These are phyloP conservation scores for Himalopsyche kuldschensis DNA, from an alignment of 2,888 invertebrate species.

Conservation along the genomic window DNA sequence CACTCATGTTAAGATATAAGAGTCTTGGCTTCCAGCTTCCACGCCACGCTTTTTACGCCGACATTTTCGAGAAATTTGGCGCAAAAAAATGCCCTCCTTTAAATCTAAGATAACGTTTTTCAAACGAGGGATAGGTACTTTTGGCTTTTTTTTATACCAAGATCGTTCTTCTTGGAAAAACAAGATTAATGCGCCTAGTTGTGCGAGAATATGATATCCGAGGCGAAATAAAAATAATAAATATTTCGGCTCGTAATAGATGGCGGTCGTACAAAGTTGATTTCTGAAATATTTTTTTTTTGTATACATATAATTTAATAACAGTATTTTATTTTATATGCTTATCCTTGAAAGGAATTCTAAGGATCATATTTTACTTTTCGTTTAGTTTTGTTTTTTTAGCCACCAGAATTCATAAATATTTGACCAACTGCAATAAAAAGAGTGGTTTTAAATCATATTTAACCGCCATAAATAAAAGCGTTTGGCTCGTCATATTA, in stretches of 20 bases:
- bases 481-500: too few species aligned
- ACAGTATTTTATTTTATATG: not conserved
- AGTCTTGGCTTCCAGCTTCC: not conserved
- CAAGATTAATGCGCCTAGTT: not conserved
- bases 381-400: too few species aligned
- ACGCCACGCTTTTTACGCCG: not conserved
- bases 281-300: not conserved
- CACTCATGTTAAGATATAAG: not conserved
- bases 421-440: too few species aligned
- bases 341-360: too few species aligned
- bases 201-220: not conserved
- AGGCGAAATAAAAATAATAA: not conserved
- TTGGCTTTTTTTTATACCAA: not conserved
- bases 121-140: not conserved
- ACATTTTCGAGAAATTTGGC: not conserved
- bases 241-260: not conserved
- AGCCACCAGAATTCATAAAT: too few species aligned
- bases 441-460: too few species aligned
- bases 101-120: not conserved
- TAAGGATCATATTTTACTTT: too few species aligned
- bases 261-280: not conserved
- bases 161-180: not conserved
- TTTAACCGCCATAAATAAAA: too few species aligned
- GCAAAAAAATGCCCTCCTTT: conserved; percentile 1
- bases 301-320: not conserved